These are phyloP conservation scores for Notodonta ziczac DNA, from an alignment of 2,888 invertebrate genomes.

Conservation along the genomic window DNA sequence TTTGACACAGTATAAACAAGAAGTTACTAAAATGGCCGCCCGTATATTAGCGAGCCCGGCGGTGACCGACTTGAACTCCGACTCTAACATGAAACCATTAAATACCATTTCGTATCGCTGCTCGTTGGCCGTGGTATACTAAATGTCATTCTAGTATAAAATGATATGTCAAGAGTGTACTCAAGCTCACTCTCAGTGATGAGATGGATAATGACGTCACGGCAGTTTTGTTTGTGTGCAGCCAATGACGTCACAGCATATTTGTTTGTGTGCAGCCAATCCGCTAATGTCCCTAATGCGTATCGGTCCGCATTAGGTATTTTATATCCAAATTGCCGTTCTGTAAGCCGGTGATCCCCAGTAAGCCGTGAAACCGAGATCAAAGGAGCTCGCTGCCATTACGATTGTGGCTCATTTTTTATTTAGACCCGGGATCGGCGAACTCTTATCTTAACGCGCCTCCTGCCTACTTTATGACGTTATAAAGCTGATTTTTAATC, in stretches of 20 bases:
- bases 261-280: slow-evolving; percentile 57
- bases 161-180: neutral
- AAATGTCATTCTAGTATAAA: too few species aligned
- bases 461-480: slow-evolving; percentile 79
- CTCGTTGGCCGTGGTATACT: too few species aligned
- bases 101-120: too few species aligned
- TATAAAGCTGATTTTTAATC: slow-evolving; percentile 85
- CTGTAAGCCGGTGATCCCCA: slow-evolving; percentile 73
- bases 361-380: slow-evolving; percentile 82
- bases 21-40: too few species aligned
- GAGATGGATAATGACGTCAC: neutral
- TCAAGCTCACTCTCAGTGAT: too few species aligned
- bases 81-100: too few species aligned
- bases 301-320: slow-evolving; percentile 72
- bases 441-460: slow-evolving; percentile 79
- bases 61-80: too few species aligned
- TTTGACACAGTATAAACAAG: too few species aligned
- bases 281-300: slow-evolving; percentile 77
- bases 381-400: slow-evolving; percentile 78
- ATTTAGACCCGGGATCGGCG: slow-evolving; percentile 69
- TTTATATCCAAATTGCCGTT: slow-evolving; percentile 80
- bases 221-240: slow-evolving; percentile 27
- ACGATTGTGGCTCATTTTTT: slow-evolving; percentile 84
- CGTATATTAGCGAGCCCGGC: too few species aligned
- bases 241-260: slow-evolving; percentile 54